Base-by-base conservation (phyloP, 1,140 invertebrate genomes). In the Diprion similis region DNA sequence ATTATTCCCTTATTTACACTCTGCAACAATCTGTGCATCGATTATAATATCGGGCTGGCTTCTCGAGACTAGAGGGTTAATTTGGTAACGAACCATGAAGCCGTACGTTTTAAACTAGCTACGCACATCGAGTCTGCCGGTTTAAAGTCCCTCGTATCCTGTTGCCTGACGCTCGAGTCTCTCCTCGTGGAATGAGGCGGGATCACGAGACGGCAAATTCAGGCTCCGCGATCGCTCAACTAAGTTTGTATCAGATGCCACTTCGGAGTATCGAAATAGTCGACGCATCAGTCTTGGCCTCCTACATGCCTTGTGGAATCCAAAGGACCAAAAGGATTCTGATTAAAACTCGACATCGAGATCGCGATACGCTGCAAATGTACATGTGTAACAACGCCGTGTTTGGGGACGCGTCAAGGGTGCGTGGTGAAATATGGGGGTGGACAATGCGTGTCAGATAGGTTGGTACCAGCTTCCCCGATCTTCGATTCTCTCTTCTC, bases 51-150 rank as follows among this genome's bases (percentile, higher is more conserved):
- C 24, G 24, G 24, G 1, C 2, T 37, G 24, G 24, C 24, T 37
- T 37, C 24, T 37, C 24, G 24, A 6, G 6, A 59, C 11, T 72
- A 77, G 77, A 81, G 82, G 82, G 83, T 85, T 86, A 84, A 86
- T 82, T 84, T 80, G 80, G 77, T 84, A 85, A 87, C 87, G 87
- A 87, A 87, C 87, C 86, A 87, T 84, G 82, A 84, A 84, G 83
- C 82, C 82, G 75, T 84, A 83, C 78, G 78, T 80, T 82, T 82
- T 86, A 87, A 88, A 87, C 80, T 86, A 81, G 73, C 73, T 71
- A 75, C 76, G 75, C 76, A 75, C 81, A 75, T 78, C 73, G 13
- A 70, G 10, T 18, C 59, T 59, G 78, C 75, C 77, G 76, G 73
- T 73, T 47, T 78, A 74, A 76, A 83, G 80, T 75, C 78, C 76